Evolutionary conservation across 2,797 vertebrate species (phyloP), one percentile per base, ranked within the genome.

Genomic region (Silurus lanzhouensis): DNA sequence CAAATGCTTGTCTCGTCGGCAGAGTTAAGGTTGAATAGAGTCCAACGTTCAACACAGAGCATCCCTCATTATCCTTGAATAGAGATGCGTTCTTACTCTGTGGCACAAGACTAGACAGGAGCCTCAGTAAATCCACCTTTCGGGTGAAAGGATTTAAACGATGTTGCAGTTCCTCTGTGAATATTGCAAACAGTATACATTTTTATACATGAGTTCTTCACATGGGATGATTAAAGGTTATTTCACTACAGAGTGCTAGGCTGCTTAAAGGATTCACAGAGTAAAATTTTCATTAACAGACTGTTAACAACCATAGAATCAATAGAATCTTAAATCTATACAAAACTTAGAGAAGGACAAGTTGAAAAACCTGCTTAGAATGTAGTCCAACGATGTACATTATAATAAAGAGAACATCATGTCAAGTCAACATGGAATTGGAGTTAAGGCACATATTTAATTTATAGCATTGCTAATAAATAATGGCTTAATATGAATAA

Each of bases 121-220:
- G 90, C 85, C 94, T 91, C 90, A 96, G 91, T 87, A 96, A 84
- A 89, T 96, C 92, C 91, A 96, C 93, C 83, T 94, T 93, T 61
- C 92, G 94, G 94, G 91, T 2, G 20, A 90, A 90, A 52, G 81
- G 71, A 81, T 79, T 87, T 8, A 83, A 75, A 75, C 63, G 70
- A 13, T 55, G 63, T 25, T 86, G 82, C 27, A 88, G 58, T 71
- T 78, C 84, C 58, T 86, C 89, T 91, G 88, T 55, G 0, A 71
- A 19, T 68, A 19, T 20, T 10, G 5, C 63, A 31, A 82, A 68
- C 64, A 66, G 14, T 79, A 79, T 25, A 8, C 44, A 63, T 14
- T 38, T n/a, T 1, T n/a, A 44, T 13, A 15, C 7, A 38, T 38
- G 1, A 27, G 55, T 60, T 78, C 10, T 61, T 19, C 74, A 27